Evolutionary conservation across 2,888 invertebrate genomes (phyloP).

Genomic region (Drosophila kanekoi): DNA sequence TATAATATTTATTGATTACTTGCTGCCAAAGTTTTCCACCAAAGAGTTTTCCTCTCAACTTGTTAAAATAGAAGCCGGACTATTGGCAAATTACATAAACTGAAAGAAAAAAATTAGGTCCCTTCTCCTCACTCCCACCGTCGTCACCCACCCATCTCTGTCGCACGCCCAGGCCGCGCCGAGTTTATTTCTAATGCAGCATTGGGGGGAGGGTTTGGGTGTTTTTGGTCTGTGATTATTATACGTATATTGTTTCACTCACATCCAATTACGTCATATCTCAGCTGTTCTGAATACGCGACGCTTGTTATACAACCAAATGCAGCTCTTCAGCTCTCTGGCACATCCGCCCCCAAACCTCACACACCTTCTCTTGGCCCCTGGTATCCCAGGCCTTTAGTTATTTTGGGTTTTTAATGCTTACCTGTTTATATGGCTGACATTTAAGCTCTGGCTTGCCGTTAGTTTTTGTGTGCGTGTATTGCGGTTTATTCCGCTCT

Average conservation of each 20-base stretch:
- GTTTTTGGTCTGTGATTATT: conserved; percentile 26
- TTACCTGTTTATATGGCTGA: conserved; percentile 36
- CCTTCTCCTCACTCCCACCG: neutral
- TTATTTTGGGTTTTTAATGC: conserved; percentile 33
- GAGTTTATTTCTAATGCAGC: neutral
- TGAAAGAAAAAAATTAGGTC: conserved; percentile 6
- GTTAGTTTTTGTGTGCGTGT: conserved; percentile 9
- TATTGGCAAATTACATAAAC: conserved; percentile 55
- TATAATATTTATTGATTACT: conserved; percentile 75
- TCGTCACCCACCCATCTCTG: neutral
- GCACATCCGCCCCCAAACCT: conserved; percentile 7
- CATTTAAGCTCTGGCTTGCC: conserved; percentile 43
- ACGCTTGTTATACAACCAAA: conserved; percentile 68
- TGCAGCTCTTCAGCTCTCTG: conserved; percentile 22
- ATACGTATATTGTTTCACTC: conserved; percentile 62
- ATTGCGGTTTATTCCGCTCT: conserved; percentile 29
- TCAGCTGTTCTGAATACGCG: conserved; percentile 82
- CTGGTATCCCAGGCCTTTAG: conserved; percentile 7
- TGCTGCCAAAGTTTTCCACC: conserved; percentile 39
- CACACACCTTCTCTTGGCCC: neutral
- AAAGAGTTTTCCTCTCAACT: conserved; percentile 50
- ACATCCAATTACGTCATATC: conserved; percentile 84
- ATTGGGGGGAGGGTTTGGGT: neutral
- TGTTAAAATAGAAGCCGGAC: conserved; percentile 32
- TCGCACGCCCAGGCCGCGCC: neutral